A percentile compares a stretch with the other conserved stretches of the same genome.
Conservation (phyloP, 2,113 vertebrate species). For the Nothoprocta pentlandii region DNA sequence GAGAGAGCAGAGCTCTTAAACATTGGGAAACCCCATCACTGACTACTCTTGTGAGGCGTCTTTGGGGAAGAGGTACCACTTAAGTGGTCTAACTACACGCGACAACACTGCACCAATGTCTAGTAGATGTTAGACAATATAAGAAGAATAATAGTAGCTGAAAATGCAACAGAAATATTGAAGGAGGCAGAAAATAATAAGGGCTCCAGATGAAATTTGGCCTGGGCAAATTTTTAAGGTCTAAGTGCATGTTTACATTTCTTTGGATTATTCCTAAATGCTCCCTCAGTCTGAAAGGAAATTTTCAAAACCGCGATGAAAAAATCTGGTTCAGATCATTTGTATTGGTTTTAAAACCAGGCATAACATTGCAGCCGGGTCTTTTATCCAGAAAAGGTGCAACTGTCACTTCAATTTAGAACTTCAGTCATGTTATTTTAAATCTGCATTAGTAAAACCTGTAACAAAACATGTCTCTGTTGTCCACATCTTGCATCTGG, state of each 20-base stretch:
- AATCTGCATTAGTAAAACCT: slow-evolving; percentile 63
- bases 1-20: neutral
- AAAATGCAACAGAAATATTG: neutral
- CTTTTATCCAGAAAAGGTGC: slow-evolving; percentile 68
- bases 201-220: slow-evolving; percentile 3
- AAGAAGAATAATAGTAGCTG: neutral
- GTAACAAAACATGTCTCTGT: slow-evolving; percentile 50
- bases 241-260: slow-evolving; percentile 22
- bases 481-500: slow-evolving; percentile 60
- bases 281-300: neutral
- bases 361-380: slow-evolving; percentile 40
- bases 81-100: neutral
- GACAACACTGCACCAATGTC: neutral
- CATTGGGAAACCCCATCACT: neutral
- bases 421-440: slow-evolving; percentile 74
- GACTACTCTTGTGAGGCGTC: neutral
- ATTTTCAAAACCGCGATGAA: slow-evolving; percentile 26
- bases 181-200: slow-evolving; percentile 11
- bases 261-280: slow-evolving; percentile 40
- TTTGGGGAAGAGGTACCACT: neutral
- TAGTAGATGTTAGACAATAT: neutral
- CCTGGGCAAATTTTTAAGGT: neutral
- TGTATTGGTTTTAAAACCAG: slow-evolving; percentile 68
- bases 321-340: slow-evolving; percentile 72
- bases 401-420: slow-evolving; percentile 76